Conservation (phyloP, 2,113 vertebrate species). For the Nyctereutes procyonoides region DNA sequence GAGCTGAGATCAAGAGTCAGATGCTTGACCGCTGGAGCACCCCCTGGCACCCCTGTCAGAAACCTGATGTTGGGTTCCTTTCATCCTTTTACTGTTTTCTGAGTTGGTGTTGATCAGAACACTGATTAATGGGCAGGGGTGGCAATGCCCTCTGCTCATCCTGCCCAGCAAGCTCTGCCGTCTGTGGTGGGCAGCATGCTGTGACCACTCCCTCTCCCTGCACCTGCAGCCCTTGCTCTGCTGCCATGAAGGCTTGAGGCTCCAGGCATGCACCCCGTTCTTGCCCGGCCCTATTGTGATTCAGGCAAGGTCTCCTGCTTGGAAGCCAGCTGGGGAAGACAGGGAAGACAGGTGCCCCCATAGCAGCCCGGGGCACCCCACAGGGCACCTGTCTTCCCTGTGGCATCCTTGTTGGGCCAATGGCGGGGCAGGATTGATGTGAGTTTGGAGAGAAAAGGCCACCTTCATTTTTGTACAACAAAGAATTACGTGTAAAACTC, state of each 20-base stretch:
- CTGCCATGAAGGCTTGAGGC: accelerated
- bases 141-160: neutral
- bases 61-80: neutral
- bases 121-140: neutral
- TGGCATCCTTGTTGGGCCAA: accelerated
- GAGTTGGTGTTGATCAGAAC: neutral
- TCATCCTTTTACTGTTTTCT: neutral
- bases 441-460: neutral
- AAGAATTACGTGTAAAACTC: neutral
- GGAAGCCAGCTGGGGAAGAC: accelerated
- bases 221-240: neutral
- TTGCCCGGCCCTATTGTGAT: accelerated
- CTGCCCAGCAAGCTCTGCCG: neutral
- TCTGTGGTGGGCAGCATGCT: no score
- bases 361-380: accelerated
- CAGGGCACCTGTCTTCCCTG: accelerated
- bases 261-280: accelerated
- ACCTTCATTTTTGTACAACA: accelerated
- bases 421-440: no score
- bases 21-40: no score
- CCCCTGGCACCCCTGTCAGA: no score
- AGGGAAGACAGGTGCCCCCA: neutral
- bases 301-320: accelerated
- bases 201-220: no score
- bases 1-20: no score